Evolutionary conservation across 2,888 invertebrate genomes (phyloP).

Genomic region (Dasypolia templi): DNA sequence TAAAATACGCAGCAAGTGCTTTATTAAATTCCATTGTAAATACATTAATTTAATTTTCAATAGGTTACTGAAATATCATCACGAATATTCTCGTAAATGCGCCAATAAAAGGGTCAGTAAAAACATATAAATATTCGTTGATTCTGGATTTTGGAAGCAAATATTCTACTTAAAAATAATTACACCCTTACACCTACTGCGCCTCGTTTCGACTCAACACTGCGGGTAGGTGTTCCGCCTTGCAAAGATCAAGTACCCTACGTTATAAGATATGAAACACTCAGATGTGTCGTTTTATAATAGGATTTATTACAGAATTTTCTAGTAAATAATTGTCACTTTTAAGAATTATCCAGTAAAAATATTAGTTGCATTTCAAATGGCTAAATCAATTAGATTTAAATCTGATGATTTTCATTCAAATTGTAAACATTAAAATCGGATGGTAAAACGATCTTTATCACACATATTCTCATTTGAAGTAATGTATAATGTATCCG

Average conservation of each 20-base stretch:
- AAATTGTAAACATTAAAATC: neutral
- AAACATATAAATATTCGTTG: conserved; percentile 89
- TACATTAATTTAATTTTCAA: conserved; percentile 56
- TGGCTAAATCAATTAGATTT: neutral
- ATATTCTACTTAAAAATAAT: conserved; percentile 79
- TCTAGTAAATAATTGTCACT: neutral
- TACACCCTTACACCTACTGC: conserved; percentile 70
- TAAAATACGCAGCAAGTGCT: conserved; percentile 68
- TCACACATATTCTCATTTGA: conserved; percentile 24
- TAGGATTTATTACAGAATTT: neutral
- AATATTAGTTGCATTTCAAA: neutral
- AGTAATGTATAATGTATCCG: conserved; percentile 22
- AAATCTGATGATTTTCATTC: neutral
- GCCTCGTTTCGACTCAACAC: conserved; percentile 59
- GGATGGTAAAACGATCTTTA: conserved; percentile 20
- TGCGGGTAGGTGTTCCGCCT: conserved; percentile 63
- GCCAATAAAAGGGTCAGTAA: conserved; percentile 80
- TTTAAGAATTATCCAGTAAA: neutral
- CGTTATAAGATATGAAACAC: conserved; percentile 67
- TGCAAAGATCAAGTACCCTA: conserved; percentile 57
- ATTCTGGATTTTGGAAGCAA: conserved; percentile 86
- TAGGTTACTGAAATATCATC: conserved; percentile 56
- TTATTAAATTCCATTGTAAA: conserved; percentile 63
- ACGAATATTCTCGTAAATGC: conserved; percentile 73
- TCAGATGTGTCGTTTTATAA: conserved; percentile 38